These are phyloP conservation scores for Cyclura pinguis DNA, from an alignment of 2,797 vertebrate genomes.

Conservation along the genomic window DNA sequence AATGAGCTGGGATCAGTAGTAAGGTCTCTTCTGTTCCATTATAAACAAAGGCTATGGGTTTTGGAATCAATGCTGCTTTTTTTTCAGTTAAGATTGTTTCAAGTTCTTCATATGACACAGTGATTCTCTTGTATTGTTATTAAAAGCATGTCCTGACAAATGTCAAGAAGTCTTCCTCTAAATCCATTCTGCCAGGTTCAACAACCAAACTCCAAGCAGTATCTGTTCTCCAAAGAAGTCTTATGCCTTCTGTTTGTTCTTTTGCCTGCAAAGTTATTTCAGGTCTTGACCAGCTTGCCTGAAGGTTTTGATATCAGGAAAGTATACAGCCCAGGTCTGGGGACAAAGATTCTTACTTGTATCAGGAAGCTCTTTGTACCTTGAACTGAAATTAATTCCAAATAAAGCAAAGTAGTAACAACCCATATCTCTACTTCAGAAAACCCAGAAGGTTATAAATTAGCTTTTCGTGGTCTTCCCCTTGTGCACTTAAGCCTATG, in stretches of 20 bases:
- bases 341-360: neutral
- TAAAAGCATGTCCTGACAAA: neutral
- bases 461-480: neutral
- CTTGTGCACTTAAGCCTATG: neutral
- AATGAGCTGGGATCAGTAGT: neutral
- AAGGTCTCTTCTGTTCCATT: neutral
- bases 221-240: neutral
- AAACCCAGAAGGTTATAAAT: too few relatives aligned
- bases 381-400: neutral
- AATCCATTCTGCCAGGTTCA: too few relatives aligned
- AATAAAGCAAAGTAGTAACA: neutral
- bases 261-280: neutral
- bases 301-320: neutral
- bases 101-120: neutral
- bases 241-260: neutral
- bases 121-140: neutral
- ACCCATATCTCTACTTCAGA: neutral
- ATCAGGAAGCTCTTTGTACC: constrained; percentile 7
- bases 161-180: neutral
- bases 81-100: neutral
- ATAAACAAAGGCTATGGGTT: neutral
- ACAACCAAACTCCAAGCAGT: neutral
- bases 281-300: neutral
- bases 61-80: neutral
- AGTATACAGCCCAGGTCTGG: neutral